Conservation (phyloP, 2,888 invertebrate species). For the Masnerella sp. region DNA sequence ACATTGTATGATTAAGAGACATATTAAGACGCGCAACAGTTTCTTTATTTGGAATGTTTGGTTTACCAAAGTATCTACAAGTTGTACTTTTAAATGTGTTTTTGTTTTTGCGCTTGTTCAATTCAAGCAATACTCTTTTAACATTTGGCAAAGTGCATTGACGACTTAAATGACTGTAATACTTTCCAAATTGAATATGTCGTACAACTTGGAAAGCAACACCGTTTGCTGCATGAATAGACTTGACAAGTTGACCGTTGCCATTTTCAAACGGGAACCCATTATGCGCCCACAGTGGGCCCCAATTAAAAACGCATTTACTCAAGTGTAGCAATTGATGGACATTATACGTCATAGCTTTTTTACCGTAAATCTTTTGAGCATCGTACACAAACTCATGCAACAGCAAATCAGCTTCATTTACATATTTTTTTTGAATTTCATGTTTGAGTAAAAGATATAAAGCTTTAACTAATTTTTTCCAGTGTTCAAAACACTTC, state of each 20-base stretch:
- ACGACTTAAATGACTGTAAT: background rate
- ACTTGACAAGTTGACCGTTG: too few relatives aligned
- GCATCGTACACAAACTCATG: slow-evolving; percentile 5
- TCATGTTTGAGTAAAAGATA: slow-evolving; percentile 3
- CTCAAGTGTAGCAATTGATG: background rate
- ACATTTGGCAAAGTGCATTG: background rate
- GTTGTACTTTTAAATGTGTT: too few relatives aligned
- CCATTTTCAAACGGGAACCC: slow-evolving; percentile 6
- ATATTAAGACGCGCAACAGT: too few relatives aligned
- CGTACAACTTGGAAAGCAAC: background rate
- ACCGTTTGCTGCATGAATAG: slow-evolving; percentile 5
- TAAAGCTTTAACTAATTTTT: background rate
- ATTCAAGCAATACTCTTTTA: too few relatives aligned
- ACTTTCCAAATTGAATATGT: background rate
- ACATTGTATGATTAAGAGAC: background rate
- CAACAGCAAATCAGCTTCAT: background rate
- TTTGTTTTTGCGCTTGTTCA: too few relatives aligned
- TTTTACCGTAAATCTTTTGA: background rate
- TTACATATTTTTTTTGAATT: background rate
- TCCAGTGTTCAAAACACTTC: background rate
- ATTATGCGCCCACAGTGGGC: background rate
- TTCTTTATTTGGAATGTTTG: too few relatives aligned
- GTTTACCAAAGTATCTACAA: too few relatives aligned
- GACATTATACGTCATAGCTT: background rate
- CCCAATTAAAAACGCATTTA: background rate